A percentile compares a stretch with the other conserved stretches of the same genome.
phyloP scores from a whole-genome alignment of 2,888 invertebrate species.

The Dryocosmus kuriphilus region DNA sequence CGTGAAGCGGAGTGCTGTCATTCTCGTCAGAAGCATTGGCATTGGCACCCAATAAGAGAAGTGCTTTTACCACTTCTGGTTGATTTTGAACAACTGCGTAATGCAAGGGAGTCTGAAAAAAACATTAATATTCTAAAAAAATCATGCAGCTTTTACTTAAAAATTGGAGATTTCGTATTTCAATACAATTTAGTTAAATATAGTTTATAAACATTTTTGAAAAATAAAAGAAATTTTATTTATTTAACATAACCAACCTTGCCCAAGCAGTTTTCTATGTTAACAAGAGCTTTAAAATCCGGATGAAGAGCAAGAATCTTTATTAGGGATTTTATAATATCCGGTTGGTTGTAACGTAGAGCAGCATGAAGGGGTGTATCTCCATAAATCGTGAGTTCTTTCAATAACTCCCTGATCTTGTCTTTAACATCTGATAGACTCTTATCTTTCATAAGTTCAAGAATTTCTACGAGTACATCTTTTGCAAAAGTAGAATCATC shows the following conservation, averaged over 20 bases:
- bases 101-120: constrained; percentile 75
- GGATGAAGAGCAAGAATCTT: constrained; percentile 74
- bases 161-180: too few species aligned
- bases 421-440: constrained; percentile 51
- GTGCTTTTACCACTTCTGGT: constrained; percentile 69
- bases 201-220: background rate
- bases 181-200: too few species aligned
- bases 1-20: constrained; percentile 77
- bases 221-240: constrained; percentile 12
- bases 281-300: constrained; percentile 72
- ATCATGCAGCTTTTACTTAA: background rate
- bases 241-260: constrained; percentile 63
- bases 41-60: constrained; percentile 74
- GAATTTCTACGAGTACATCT: constrained; percentile 59
- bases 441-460: constrained; percentile 57
- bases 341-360: constrained; percentile 66
- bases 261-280: constrained; percentile 77
- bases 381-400: constrained; percentile 77
- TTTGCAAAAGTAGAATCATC: constrained; percentile 63
- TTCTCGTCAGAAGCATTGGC: constrained; percentile 77
- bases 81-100: constrained; percentile 77
- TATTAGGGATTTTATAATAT: constrained; percentile 71
- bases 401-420: constrained; percentile 74
- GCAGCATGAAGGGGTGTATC: constrained; percentile 80
- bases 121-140: constrained; percentile 9